Evolutionary conservation across 2,888 invertebrate species (phyloP).

Genomic region (Drosophila mulleri): DNA sequence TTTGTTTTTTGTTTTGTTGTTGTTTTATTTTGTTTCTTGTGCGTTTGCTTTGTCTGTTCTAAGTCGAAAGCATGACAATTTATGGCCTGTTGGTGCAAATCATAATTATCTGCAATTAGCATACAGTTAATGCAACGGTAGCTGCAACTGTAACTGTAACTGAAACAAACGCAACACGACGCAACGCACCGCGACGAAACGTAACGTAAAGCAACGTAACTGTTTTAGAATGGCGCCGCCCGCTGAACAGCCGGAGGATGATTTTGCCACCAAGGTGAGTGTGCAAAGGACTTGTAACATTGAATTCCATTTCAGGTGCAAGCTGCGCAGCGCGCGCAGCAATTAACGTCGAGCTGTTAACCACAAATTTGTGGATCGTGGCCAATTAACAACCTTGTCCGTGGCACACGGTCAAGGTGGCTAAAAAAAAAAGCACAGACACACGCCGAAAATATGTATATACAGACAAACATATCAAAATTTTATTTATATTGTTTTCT

Average conservation of each 20-base stretch:
- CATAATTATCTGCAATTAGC: conserved; percentile 81
- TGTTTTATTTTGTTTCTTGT: conserved; percentile 1
- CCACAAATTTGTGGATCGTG: conserved; percentile 28
- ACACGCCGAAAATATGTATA: not conserved
- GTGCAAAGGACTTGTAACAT: not conserved
- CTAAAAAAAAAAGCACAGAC: not conserved
- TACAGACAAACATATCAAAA: not conserved
- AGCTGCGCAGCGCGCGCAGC: conserved; percentile 16
- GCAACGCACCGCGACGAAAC: not conserved
- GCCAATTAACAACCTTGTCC: conserved; percentile 43
- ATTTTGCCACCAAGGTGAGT: conserved; percentile 72
- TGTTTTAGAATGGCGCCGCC: conserved; percentile 54
- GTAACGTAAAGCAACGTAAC: not conserved
- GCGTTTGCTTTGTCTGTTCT: conserved; percentile 21
- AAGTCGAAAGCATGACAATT: conserved; percentile 78
- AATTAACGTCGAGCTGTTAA: conserved; percentile 43
- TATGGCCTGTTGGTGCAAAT: conserved; percentile 84
- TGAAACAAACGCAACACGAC: not conserved
- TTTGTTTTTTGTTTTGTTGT: conserved; percentile 3
- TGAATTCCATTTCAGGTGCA: not conserved
- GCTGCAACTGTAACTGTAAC: not conserved
- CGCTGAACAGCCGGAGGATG: conserved; percentile 71
- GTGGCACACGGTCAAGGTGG: conserved; percentile 49
- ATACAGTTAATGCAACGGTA: not conserved
- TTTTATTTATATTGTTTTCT: not conserved